Conservation (phyloP, 2,113 vertebrate species). For the Hymenochirus boettgeri region DNA sequence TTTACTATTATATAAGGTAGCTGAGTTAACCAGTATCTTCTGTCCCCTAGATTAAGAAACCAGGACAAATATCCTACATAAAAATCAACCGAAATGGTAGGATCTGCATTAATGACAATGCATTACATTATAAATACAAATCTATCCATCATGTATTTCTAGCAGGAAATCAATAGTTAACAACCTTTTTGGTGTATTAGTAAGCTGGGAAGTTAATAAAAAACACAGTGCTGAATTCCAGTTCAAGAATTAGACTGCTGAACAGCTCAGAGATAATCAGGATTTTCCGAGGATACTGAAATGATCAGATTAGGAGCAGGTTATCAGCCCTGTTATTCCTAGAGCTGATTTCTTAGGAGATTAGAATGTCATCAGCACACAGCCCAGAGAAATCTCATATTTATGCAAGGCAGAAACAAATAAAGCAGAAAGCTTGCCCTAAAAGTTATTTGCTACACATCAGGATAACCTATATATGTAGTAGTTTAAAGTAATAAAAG, state of each 20-base stretch:
- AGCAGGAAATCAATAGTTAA: conserved; percentile 6
- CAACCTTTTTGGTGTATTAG: neutral
- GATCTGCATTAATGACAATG: neutral
- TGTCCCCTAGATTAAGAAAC: too few relatives aligned
- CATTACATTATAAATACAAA: neutral
- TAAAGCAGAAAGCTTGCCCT: neutral
- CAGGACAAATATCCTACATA: too few relatives aligned
- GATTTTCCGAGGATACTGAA: conserved; percentile 40
- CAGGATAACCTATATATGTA: too few relatives aligned
- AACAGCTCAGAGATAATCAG: conserved; percentile 40
- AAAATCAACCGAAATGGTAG: too few relatives aligned
- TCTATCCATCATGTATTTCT: neutral
- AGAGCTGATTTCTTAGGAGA: conserved; percentile 40
- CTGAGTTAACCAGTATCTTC: too few relatives aligned
- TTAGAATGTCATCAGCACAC: conserved; percentile 39
- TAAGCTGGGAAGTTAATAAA: conserved; percentile 34
- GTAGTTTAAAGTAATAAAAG: too few relatives aligned
- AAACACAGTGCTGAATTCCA: conserved; percentile 16
- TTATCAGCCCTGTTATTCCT: conserved; percentile 38
- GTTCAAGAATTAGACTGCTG: conserved; percentile 37
- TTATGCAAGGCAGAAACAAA: conserved; percentile 17
- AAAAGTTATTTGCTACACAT: neutral
- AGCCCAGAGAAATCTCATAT: conserved; percentile 17
- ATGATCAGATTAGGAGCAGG: conserved; percentile 41
- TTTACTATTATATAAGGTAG: too few relatives aligned